Percentiles rank a stretch among this genome's conserved stretches.
Conservation (phyloP, 2,797 vertebrate genomes). For the Aeoliscus strigatus region DNA sequence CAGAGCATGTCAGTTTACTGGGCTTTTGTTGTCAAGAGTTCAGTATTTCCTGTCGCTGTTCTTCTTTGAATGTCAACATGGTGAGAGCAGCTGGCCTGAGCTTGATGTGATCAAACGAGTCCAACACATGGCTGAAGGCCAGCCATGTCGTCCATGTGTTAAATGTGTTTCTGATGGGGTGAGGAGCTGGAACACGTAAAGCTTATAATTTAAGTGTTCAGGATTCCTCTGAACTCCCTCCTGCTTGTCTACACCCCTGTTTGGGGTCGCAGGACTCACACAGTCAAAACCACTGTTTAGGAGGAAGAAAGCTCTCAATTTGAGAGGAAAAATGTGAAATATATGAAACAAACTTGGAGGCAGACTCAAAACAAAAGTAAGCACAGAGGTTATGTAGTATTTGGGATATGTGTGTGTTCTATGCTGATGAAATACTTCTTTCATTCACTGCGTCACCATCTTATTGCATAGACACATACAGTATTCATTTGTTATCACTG, state of each 20-base stretch:
- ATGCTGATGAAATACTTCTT: too few species aligned
- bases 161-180: constrained; percentile 52
- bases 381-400: too few species aligned
- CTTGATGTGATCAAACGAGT: constrained; percentile 7
- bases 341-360: too few species aligned
- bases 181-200: constrained; percentile 35
- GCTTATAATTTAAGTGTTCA: constrained; percentile 61
- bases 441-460: too few species aligned
- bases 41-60: too few species aligned
- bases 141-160: constrained; percentile 23
- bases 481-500: too few species aligned
- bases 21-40: constrained; percentile 8
- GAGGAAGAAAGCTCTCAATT: constrained; percentile 13
- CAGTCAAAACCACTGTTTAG: constrained; percentile 13
- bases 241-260: constrained; percentile 18
- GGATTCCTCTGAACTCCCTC: constrained; percentile 46
- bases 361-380: too few species aligned
- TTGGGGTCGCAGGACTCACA: constrained; percentile 11
- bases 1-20: not conserved
- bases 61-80: constrained; percentile 8
- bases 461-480: too few species aligned
- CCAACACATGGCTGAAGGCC: constrained; percentile 18
- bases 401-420: too few species aligned
- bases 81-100: constrained; percentile 10
- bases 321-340: not conserved